phyloP scores from a whole-genome alignment of 1,140 invertebrate genomes.

The Anoplolepis gracilipes region DNA sequence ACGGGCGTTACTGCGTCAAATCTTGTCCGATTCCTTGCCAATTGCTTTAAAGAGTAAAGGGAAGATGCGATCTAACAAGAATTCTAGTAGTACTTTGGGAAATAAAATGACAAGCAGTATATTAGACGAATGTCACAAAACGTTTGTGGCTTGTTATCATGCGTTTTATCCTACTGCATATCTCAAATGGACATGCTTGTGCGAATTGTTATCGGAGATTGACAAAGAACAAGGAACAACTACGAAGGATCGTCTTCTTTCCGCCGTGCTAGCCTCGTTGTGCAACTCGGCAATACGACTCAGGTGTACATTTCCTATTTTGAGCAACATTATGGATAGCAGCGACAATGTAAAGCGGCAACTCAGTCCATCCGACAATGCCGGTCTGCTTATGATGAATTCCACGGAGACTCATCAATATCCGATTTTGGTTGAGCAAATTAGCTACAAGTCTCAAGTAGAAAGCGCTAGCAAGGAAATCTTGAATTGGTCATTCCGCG shows the following conservation, averaged over 20 bases:
- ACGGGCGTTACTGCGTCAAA: conserved; percentile 92
- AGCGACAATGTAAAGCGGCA: conserved; percentile 86
- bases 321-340: conserved; percentile 86
- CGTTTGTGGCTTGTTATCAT: conserved; percentile 97
- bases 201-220: conserved; percentile 93
- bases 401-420: conserved; percentile 91
- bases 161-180: conserved; percentile 97
- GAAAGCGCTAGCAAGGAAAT: conserved; percentile 82
- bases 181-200: conserved; percentile 96
- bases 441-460: conserved; percentile 89
- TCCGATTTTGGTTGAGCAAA: conserved; percentile 93
- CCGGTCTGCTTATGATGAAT: conserved; percentile 90
- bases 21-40: conserved; percentile 92
- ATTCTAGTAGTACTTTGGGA: conserved; percentile 67
- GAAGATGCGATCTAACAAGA: conserved; percentile 77
- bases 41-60: conserved; percentile 82
- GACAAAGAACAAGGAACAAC: conserved; percentile 86
- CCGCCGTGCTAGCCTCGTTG: conserved; percentile 93
- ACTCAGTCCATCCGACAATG: conserved; percentile 90
- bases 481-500: conserved; percentile 91
- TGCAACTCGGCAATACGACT: conserved; percentile 93
- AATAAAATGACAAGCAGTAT: conserved; percentile 89
- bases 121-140: conserved; percentile 95
- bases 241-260: conserved; percentile 90
- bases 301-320: conserved; percentile 91